Base-by-base conservation (phyloP, 2,797 vertebrate species). In the Vespertilio murinus region DNA sequence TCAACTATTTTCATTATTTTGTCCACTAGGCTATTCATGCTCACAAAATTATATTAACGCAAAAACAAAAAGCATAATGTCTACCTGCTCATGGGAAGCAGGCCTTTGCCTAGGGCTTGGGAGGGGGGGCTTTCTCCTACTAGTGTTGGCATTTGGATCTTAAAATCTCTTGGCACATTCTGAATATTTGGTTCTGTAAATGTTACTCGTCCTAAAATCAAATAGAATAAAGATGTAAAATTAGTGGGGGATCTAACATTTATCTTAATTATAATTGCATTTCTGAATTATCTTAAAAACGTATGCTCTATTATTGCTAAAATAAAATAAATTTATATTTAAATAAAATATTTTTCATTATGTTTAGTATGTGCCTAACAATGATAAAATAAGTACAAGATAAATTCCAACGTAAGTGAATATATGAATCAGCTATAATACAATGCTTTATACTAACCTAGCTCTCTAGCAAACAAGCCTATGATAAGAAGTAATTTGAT, bases 101-200 rank as follows among this genome's bases (percentile, higher is more conserved):
- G 0, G 67, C 33, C 59, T 89, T 35, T 97, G 86, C 95, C 79
- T 92, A 78, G 65, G n/a, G 95, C 97, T 97, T 98, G 98, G 64
- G 98, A 98, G 23, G 99, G 98, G 7, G 98, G 99, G 94, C 99
- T 99, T 96, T 99, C 99, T 92, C 96, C 98, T 64, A 99, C 98
- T 90, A 98, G 88, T 1, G 98, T 98, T 23, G 99, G 98, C 99
- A 99, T 99, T 97, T 98, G 95, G 85, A 99, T 99, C 97, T 99
- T 99, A 98, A 99, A 99, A 97, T 99, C 99, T 98, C 99, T 99
- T 65, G 99, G 99, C 40, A 99, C 99, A 4, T 99, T 99, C 98
- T 99, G 99, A 97, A 99, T 98, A 97, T 99, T 99, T 91, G 99
- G 99, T 95, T 99, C 99, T 42, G 93, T 98, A 97, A 99, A 99